phyloP scores from a whole-genome alignment of 2,888 invertebrate species.

The Aporophyla lueneburgensis region DNA sequence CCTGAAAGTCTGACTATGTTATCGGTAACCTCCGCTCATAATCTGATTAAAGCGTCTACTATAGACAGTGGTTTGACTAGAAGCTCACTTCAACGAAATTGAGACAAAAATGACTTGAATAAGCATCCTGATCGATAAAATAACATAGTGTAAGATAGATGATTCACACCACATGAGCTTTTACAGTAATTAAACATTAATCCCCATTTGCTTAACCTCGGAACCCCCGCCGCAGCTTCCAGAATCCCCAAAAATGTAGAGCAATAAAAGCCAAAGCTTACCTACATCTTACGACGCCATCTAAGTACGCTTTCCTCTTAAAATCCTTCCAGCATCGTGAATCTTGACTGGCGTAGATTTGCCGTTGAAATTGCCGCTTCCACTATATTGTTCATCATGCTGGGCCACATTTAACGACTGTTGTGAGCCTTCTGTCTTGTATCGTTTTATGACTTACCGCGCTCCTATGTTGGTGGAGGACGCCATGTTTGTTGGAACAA shows the following conservation, averaged over 20 bases:
- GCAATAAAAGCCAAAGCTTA: constrained; percentile 71
- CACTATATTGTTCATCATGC: constrained; percentile 64
- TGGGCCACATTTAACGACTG: constrained; percentile 59
- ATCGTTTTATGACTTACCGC: constrained; percentile 43
- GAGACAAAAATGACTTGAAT: too few species aligned
- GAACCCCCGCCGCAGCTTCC: constrained; percentile 27
- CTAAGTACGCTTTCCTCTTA: constrained; percentile 70
- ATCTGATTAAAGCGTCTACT: too few species aligned
- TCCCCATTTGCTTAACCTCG: constrained; percentile 20
- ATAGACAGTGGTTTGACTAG: background rate
- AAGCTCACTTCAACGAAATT: background rate
- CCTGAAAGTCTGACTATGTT: constrained; percentile 4
- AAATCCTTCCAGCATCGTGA: constrained; percentile 66
- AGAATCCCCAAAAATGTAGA: constrained; percentile 68
- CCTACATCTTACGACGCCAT: constrained; percentile 71
- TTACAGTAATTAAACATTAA: constrained; percentile 41
- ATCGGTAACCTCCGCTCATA: background rate
- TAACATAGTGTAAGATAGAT: background rate
- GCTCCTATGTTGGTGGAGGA: constrained; percentile 1
- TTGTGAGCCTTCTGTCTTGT: constrained; percentile 45
- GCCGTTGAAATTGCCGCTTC: constrained; percentile 60
- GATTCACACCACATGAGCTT: background rate
- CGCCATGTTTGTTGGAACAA: constrained; percentile 25
- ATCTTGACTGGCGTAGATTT: constrained; percentile 59
- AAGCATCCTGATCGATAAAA: background rate